These are phyloP conservation scores for Onychomys torridus DNA, from an alignment of 2,797 vertebrate genomes.

Conservation along the genomic window DNA sequence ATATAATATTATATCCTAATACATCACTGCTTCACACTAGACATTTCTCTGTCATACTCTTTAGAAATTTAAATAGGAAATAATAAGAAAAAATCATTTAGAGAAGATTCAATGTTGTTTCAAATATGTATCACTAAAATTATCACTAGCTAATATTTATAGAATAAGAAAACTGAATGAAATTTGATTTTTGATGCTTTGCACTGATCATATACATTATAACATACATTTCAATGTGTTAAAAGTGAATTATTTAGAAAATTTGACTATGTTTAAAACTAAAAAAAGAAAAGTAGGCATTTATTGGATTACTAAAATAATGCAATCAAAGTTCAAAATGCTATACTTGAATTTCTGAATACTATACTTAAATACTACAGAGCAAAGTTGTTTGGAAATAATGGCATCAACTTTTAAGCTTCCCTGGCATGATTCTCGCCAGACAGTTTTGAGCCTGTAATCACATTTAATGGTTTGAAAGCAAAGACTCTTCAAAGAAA, in stretches of 20 bases:
- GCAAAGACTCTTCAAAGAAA: not conserved
- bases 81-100: too few relatives aligned
- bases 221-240: not conserved
- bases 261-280: not conserved
- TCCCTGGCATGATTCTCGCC: too few relatives aligned
- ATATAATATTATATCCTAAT: too few relatives aligned
- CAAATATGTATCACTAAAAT: too few relatives aligned
- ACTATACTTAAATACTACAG: not conserved
- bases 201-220: not conserved
- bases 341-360: not conserved
- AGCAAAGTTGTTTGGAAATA: not conserved
- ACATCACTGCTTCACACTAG: too few relatives aligned
- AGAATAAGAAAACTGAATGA: not conserved
- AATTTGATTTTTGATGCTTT: not conserved
- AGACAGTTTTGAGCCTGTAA: not conserved
- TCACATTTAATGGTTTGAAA: too few relatives aligned
- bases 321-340: not conserved
- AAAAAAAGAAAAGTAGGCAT: not conserved
- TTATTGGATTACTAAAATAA: not conserved
- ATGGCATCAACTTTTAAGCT: accelerated
- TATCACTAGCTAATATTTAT: not conserved
- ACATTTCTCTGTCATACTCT: too few relatives aligned
- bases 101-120: too few relatives aligned
- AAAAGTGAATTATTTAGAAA: not conserved
- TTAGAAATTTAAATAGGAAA: too few relatives aligned